A percentile compares a stretch with the other conserved stretches of the same genome.
phyloP scores from a whole-genome alignment of 1,140 invertebrate genomes.

The Drosophila malerkotliana region DNA sequence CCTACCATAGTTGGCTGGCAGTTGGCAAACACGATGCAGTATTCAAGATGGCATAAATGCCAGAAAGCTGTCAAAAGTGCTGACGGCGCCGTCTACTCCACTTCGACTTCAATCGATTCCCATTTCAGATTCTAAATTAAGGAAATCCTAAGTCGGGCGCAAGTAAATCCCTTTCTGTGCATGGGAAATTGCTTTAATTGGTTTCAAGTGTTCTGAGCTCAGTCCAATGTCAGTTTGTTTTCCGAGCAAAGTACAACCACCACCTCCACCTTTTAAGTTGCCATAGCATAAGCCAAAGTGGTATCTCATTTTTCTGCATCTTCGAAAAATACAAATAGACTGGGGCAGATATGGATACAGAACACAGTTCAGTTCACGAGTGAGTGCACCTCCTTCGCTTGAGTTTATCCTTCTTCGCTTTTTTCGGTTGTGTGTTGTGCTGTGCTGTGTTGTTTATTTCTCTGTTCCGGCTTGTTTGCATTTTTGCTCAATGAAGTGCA shows the following conservation, averaged over 20 bases:
- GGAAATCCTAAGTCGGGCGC: not conserved
- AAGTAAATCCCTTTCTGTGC: not conserved
- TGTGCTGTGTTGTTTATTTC: conserved; percentile 36
- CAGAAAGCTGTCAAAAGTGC: conserved; percentile 55
- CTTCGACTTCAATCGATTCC: not conserved
- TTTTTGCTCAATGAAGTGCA: conserved; percentile 73
- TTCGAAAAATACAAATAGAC: conserved; percentile 34
- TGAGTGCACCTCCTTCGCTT: conserved; percentile 34
- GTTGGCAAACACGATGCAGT: conserved; percentile 40
- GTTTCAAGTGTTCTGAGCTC: conserved; percentile 26
- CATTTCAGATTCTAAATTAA: conserved; percentile 16
- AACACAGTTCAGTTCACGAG: conserved; percentile 9
- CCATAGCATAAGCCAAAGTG: not conserved
- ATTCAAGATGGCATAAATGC: conserved; percentile 34
- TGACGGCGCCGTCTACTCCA: conserved; percentile 21
- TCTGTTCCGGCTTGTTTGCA: conserved; percentile 33
- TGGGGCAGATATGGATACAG: conserved; percentile 36
- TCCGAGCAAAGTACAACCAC: not conserved
- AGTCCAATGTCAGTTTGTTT: conserved; percentile 4
- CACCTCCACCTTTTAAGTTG: not conserved
- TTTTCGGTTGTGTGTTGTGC: conserved; percentile 15
- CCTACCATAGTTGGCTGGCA: not conserved
- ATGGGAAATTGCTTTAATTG: conserved; percentile 28
- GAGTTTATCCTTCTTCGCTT: conserved; percentile 17
- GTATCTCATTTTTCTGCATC: conserved; percentile 21